Evolutionary conservation across 2,113 vertebrate species (phyloP).

Genomic region (Peucedramus taeniatus): DNA sequence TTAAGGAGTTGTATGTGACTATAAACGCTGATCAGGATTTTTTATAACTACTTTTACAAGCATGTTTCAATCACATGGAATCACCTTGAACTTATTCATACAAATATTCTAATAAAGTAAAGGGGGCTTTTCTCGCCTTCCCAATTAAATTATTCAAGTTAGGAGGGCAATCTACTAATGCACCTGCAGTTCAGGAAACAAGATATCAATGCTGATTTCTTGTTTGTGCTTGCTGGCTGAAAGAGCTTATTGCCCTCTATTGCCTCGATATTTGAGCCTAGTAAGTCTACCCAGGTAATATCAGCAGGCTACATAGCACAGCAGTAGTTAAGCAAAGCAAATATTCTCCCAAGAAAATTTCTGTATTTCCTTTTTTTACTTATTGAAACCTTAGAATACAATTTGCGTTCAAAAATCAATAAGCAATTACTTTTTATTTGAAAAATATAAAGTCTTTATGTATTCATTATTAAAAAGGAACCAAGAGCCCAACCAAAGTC

Average conservation of each 20-base stretch:
- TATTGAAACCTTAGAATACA: neutral
- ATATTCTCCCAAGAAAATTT: neutral
- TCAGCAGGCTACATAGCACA: neutral
- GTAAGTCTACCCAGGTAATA: neutral
- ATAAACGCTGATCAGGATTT: neutral
- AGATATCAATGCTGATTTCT: neutral
- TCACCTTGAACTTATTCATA: neutral
- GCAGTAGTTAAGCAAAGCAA: neutral
- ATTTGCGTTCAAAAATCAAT: constrained; percentile 27
- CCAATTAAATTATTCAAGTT: neutral
- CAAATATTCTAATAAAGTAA: neutral
- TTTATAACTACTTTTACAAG: neutral
- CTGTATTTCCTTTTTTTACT: neutral
- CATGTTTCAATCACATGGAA: neutral
- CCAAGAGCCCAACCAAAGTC: neutral
- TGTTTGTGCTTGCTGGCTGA: neutral
- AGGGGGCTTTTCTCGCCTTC: neutral
- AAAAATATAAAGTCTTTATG: neutral
- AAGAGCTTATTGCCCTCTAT: neutral
- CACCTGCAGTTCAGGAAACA: neutral
- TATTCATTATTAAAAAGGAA: neutral
- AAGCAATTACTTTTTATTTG: constrained; percentile 12
- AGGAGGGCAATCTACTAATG: neutral
- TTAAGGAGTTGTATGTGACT: neutral
- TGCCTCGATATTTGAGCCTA: neutral